phyloP scores from a whole-genome alignment of 2,113 vertebrate genomes.

The Dasypus novemcinctus region DNA sequence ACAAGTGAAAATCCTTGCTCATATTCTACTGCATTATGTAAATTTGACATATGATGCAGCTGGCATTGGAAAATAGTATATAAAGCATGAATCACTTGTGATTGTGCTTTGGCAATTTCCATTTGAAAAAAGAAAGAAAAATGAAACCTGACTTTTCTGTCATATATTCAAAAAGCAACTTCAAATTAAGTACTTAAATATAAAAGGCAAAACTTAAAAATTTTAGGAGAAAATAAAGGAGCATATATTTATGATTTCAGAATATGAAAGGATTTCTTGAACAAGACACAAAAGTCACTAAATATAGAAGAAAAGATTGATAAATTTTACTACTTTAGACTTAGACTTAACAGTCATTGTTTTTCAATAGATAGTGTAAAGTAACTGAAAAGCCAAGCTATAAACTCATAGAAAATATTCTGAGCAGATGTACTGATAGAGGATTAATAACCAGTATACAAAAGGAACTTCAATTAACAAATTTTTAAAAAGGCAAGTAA shows the following conservation, averaged over 20 bases:
- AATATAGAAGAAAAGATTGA: neutral
- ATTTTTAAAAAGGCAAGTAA: neutral
- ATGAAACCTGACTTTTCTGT: neutral
- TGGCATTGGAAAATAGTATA: neutral
- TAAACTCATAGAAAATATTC: neutral
- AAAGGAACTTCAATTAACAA: neutral
- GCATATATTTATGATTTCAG: neutral
- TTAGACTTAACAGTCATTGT: neutral
- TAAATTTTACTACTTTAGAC: neutral
- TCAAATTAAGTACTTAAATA: neutral
- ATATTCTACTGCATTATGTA: neutral
- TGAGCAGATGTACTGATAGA: neutral
- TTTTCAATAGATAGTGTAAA: neutral
- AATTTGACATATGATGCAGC: neutral
- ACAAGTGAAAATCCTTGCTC: neutral
- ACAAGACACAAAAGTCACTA: neutral
- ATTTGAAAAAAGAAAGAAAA: neutral
- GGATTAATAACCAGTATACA: neutral
- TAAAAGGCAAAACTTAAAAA: neutral
- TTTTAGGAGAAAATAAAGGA: neutral
- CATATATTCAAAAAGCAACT: neutral
- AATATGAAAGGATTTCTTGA: neutral
- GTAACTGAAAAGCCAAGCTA: neutral
- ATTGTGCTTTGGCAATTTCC: neutral
- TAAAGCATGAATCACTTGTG: neutral